Conservation (phyloP, 2,888 invertebrate genomes). For the Apotomis capreana region DNA sequence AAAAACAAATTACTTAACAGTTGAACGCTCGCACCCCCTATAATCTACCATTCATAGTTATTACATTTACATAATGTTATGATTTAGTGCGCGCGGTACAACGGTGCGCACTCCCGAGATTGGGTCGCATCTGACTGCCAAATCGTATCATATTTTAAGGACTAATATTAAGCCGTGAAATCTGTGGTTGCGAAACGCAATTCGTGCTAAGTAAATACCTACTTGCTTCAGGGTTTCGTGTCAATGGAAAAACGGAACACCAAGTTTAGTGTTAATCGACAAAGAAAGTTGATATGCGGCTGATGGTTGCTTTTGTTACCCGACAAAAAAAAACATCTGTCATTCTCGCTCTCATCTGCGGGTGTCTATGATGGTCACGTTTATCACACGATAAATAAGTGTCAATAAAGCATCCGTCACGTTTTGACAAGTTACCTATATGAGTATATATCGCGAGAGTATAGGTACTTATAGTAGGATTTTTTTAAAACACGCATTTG, state of each 20-base stretch:
- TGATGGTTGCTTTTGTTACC: too few relatives aligned
- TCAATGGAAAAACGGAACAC: not conserved
- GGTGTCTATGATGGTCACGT: too few relatives aligned
- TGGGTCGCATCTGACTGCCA: constrained; percentile 44
- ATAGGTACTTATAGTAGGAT: too few relatives aligned
- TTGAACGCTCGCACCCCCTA: constrained; percentile 29
- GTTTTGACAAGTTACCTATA: too few relatives aligned
- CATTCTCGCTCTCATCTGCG: too few relatives aligned
- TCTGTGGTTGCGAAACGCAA: not conserved
- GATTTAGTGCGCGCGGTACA: constrained; percentile 44
- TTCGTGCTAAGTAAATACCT: not conserved
- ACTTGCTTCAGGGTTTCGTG: not conserved
- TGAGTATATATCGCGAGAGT: too few relatives aligned
- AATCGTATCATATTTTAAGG: constrained; percentile 30
- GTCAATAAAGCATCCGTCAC: too few relatives aligned
- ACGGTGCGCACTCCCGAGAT: constrained; percentile 45
- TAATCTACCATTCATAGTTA: constrained; percentile 36
- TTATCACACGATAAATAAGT: too few relatives aligned
- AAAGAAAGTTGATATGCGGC: too few relatives aligned
- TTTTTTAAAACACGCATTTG: too few relatives aligned
- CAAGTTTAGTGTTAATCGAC: too few relatives aligned
- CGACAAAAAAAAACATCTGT: too few relatives aligned
- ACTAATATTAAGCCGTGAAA: constrained; percentile 1
- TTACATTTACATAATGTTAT: constrained; percentile 43
- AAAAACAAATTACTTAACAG: constrained; percentile 38